Percentiles rank a stretch among this genome's conserved stretches.
Evolutionary conservation across 2,888 invertebrate genomes (phyloP).

Genomic region (Chrysopilus asiliformis): DNA sequence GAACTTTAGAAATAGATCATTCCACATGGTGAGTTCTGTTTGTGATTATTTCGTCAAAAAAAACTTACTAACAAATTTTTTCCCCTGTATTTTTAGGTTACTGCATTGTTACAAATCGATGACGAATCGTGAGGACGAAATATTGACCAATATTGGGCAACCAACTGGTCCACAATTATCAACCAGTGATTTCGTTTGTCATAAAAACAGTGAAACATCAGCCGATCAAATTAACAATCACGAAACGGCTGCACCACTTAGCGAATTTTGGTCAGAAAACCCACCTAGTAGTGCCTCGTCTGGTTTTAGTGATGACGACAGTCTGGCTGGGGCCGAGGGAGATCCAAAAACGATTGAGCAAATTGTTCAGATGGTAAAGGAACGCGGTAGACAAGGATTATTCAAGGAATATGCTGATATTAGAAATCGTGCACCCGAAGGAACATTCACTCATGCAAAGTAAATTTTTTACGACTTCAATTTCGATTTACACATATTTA

Average conservation of each 20-base stretch:
- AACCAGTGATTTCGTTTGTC: conserved; percentile 13
- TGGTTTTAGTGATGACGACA: conserved; percentile 84
- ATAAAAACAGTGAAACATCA: conserved; percentile 32
- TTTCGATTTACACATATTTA: background rate
- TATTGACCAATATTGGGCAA: conserved; percentile 37
- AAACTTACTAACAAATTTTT: background rate
- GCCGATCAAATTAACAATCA: conserved; percentile 25
- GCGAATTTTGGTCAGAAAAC: conserved; percentile 40
- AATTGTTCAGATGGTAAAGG: conserved; percentile 45
- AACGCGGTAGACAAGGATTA: conserved; percentile 67
- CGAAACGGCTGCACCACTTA: conserved; percentile 21
- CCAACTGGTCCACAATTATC: conserved; percentile 16
- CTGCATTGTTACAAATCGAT: conserved; percentile 64
- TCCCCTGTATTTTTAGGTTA: conserved; percentile 33
- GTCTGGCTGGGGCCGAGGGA: conserved; percentile 57
- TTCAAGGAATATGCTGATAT: conserved; percentile 81
- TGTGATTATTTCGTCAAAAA: background rate
- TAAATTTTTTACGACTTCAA: conserved; percentile 32
- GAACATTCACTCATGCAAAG: conserved; percentile 81
- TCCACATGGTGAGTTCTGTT: conserved; percentile 57
- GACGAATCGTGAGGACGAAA: conserved; percentile 55
- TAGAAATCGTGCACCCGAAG: conserved; percentile 66
- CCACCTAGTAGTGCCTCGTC: conserved; percentile 63
- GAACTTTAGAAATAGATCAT: conserved; percentile 77
- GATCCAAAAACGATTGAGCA: conserved; percentile 56